phyloP scores from a whole-genome alignment of 2,113 vertebrate species.

The Sorex araneus region DNA sequence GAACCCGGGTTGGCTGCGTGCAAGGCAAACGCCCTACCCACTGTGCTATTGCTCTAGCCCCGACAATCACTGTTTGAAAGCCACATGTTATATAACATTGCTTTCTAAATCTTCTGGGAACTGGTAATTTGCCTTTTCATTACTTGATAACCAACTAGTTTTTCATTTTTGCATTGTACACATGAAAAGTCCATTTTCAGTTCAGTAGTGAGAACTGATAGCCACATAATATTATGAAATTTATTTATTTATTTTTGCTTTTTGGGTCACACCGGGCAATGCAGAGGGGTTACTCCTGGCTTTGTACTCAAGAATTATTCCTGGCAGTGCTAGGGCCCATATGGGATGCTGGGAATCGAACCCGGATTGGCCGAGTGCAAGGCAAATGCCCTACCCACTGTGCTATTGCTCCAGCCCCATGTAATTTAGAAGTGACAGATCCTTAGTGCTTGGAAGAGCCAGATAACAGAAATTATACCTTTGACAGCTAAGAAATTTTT shows the following conservation, averaged over 20 bases:
- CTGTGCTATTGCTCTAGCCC: no score
- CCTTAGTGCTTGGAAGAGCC: constrained; percentile 61
- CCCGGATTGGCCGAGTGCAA: no score
- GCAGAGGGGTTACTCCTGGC: no score
- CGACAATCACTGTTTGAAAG: background rate
- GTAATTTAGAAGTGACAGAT: constrained; percentile 72
- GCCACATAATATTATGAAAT: constrained; percentile 65
- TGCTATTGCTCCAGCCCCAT: no score
- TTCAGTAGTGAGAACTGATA: constrained; percentile 34
- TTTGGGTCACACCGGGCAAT: no score
- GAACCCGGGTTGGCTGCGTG: no score
- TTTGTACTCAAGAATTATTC: no score
- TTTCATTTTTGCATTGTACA: constrained; percentile 48
- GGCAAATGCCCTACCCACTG: no score
- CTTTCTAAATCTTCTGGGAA: constrained; percentile 3
- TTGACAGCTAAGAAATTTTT: constrained; percentile 55
- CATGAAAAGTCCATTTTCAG: constrained; percentile 65
- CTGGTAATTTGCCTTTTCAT: constrained; percentile 48
- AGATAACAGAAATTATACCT: constrained; percentile 62
- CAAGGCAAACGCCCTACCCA: no score
- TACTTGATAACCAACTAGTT: constrained; percentile 56
- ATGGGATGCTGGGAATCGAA: no score
- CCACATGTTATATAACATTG: background rate
- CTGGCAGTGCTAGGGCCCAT: no score
- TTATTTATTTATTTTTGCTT: no score